phyloP scores from a whole-genome alignment of 2,797 vertebrate genomes.

The Sebastes hopkinsi region DNA sequence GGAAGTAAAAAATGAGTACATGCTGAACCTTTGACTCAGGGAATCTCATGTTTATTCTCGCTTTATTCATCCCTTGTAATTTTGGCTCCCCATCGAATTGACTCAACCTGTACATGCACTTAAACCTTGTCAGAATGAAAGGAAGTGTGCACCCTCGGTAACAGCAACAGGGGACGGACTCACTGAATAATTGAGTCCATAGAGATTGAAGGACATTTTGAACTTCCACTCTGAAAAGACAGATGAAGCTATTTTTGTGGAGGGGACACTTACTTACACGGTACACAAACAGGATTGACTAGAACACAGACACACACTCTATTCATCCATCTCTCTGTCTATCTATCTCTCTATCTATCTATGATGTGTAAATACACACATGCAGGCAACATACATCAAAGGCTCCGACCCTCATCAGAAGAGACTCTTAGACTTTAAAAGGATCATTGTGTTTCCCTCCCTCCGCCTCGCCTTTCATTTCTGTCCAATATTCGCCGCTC shows the following conservation, averaged over 20 bases:
- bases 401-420: conserved; percentile 18
- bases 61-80: conserved; percentile 13
- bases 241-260: conserved; percentile 55
- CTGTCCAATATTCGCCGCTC: not conserved
- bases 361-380: not conserved
- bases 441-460: conserved; percentile 44
- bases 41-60: conserved; percentile 16
- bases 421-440: conserved; percentile 45
- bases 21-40: not conserved
- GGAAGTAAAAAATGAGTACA: not conserved
- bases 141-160: not conserved
- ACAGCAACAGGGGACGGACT: conserved; percentile 17
- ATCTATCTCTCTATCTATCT: not conserved
- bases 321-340: not conserved
- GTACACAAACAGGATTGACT: conserved; percentile 24
- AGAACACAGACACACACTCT: not conserved
- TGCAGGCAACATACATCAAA: conserved; percentile 48
- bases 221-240: conserved; percentile 36
- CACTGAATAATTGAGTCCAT: conserved; percentile 70
- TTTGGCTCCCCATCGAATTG: conserved; percentile 8
- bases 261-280: conserved; percentile 26
- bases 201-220: conserved; percentile 52
- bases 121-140: conserved; percentile 12
- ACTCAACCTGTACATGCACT: conserved; percentile 13
- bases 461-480: conserved; percentile 25